Evolutionary conservation across 35 echinoderm and acorn worm genomes (phyloP).

Genomic region (Ophioderma brevispina): DNA sequence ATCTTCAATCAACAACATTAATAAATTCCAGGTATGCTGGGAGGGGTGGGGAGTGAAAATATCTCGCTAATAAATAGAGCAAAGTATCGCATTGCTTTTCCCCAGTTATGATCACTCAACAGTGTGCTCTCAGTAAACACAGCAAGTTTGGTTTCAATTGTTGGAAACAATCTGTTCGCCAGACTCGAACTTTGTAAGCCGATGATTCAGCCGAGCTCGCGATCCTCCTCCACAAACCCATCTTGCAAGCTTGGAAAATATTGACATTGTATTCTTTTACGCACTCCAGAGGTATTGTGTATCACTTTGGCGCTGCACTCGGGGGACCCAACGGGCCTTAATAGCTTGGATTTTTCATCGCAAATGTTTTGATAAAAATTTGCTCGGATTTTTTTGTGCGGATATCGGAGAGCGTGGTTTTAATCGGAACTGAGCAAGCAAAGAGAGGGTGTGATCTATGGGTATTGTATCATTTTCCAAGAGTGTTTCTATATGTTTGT

Average conservation of each 20-base stretch:
- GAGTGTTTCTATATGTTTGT: not conserved
- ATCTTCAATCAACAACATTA: too few species aligned
- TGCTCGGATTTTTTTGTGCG: not conserved
- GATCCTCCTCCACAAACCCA: not conserved
- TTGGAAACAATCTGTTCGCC: not conserved
- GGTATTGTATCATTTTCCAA: not conserved
- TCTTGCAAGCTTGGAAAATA: not conserved
- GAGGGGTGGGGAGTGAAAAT: not conserved
- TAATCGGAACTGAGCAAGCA: not conserved
- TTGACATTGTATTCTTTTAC: slow-evolving; percentile 4
- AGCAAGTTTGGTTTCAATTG: not conserved
- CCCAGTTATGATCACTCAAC: not conserved
- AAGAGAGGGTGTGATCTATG: not conserved
- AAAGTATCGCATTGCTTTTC: not conserved
- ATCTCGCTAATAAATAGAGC: not conserved
- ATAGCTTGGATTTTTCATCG: slow-evolving; percentile 9
- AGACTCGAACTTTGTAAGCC: not conserved
- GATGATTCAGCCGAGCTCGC: not conserved
- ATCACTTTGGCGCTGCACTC: not conserved
- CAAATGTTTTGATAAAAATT: slow-evolving; percentile 10
- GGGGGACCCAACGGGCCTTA: not conserved
- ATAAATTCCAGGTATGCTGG: too few species aligned
- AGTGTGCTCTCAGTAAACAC: not conserved
- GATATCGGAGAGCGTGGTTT: not conserved
- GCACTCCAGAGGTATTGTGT: slow-evolving; percentile 5